Conservation (phyloP, 2,888 invertebrate species). For the Anagyrus pseudococci region DNA sequence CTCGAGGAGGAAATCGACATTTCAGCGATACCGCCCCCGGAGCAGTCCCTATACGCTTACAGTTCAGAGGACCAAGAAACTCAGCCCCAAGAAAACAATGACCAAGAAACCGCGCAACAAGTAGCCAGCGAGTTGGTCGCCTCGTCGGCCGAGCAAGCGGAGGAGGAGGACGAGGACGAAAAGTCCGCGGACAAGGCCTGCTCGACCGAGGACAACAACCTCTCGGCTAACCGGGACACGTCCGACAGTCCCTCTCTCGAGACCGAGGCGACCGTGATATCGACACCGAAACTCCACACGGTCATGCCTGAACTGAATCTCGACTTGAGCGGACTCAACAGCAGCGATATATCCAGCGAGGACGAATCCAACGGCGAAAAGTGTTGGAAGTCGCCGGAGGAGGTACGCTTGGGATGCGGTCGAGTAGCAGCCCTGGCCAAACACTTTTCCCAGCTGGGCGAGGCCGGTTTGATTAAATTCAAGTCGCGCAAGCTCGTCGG, state of each 20-base stretch:
- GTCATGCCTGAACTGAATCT: conserved; percentile 56
- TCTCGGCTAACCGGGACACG: conserved; percentile 24
- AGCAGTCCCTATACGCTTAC: conserved; percentile 2
- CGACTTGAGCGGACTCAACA: conserved; percentile 55
- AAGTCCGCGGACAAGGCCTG: conserved; percentile 27
- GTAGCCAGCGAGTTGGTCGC: not conserved
- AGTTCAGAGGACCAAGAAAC: conserved; percentile 6
- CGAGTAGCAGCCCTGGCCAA: conserved; percentile 75
- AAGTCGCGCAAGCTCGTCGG: conserved; percentile 48
- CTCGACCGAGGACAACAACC: conserved; percentile 23
- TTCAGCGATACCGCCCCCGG: not conserved
- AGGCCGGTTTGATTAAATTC: conserved; percentile 57
- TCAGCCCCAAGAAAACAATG: not conserved
- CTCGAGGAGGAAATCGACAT: conserved; percentile 29
- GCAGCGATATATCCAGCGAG: conserved; percentile 45
- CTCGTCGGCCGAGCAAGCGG: not conserved
- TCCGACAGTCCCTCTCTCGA: conserved; percentile 37
- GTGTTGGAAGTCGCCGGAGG: conserved; percentile 76
- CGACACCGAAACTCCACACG: conserved; percentile 42
- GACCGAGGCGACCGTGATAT: conserved; percentile 35
- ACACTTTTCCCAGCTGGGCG: conserved; percentile 67
- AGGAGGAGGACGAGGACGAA: conserved; percentile 6
- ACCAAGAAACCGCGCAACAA: not conserved
- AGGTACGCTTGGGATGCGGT: conserved; percentile 72
- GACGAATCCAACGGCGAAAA: conserved; percentile 59